Evolutionary conservation across 2,888 invertebrate species (phyloP).

Genomic region (Caradrina clavipalpis): DNA sequence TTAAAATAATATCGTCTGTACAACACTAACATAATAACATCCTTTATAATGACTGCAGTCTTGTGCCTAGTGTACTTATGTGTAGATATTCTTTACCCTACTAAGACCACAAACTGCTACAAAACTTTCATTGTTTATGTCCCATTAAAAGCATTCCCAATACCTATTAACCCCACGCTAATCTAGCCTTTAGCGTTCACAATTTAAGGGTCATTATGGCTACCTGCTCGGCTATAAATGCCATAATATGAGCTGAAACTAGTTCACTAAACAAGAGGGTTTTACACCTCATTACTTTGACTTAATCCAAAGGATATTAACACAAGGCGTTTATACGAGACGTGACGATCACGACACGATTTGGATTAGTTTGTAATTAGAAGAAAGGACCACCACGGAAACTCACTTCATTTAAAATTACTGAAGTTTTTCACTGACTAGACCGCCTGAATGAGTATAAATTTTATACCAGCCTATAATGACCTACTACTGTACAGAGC

Average conservation of each 20-base stretch:
- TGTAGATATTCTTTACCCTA: background rate
- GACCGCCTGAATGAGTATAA: no score
- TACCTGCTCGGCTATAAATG: conserved; percentile 40
- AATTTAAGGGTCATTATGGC: conserved; percentile 48
- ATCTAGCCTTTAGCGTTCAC: conserved; percentile 42
- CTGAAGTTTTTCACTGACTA: no score
- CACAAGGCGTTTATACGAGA: conserved; percentile 51
- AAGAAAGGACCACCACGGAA: no score
- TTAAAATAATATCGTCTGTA: no score
- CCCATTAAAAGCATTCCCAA: conserved; percentile 59
- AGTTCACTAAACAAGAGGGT: conserved; percentile 83
- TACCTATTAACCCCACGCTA: conserved; percentile 50
- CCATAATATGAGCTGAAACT: conserved; percentile 73
- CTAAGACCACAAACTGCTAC: conserved; percentile 31
- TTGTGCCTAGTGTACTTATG: background rate
- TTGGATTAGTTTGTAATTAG: conserved; percentile 18
- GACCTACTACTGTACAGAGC: no score
- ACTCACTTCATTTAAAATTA: no score
- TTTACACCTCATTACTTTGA: conserved; percentile 83
- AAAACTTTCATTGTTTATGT: conserved; percentile 52
- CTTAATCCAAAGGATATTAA: conserved; percentile 75
- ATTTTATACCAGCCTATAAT: no score
- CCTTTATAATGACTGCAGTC: no score
- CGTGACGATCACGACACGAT: conserved; percentile 69
- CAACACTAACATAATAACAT: no score